These are phyloP conservation scores for Molossus alvarezi DNA, from an alignment of 2,797 vertebrate genomes.

Conservation along the genomic window DNA sequence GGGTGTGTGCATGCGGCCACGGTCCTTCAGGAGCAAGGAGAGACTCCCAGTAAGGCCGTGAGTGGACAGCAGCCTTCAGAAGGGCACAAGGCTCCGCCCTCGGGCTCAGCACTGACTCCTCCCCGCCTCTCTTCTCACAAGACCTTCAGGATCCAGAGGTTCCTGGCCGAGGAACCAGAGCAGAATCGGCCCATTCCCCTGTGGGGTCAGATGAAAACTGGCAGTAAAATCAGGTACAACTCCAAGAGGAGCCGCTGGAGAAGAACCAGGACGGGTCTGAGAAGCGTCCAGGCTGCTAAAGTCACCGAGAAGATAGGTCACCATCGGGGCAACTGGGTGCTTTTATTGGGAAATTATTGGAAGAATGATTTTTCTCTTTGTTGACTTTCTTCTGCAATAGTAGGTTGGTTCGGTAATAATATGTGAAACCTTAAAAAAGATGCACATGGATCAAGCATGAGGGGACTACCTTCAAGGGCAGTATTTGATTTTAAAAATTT, in stretches of 20 bases:
- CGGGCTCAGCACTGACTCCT: neutral
- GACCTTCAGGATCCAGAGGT: neutral
- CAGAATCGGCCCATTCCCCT: neutral
- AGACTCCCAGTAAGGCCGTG: neutral
- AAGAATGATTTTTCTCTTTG: neutral
- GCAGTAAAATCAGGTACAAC: neutral
- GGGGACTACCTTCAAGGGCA: neutral
- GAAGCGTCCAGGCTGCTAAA: no score
- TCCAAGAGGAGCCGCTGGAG: neutral
- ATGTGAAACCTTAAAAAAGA: neutral
- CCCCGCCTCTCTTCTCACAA: neutral
- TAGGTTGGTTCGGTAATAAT: neutral
- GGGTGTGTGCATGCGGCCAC: accelerated
- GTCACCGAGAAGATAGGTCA: neutral
- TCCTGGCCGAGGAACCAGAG: neutral
- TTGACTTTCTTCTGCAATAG: neutral
- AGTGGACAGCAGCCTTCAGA: neutral
- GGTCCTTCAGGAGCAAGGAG: neutral
- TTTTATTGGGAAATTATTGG: neutral
- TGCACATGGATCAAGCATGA: neutral
- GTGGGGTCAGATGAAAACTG: neutral
- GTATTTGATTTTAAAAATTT: neutral
- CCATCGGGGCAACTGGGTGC: neutral
- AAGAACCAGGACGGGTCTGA: neutral
- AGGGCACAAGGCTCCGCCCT: neutral